These are phyloP conservation scores for Hippocampus comes DNA, from an alignment of 2,113 vertebrate species.

Conservation along the genomic window DNA sequence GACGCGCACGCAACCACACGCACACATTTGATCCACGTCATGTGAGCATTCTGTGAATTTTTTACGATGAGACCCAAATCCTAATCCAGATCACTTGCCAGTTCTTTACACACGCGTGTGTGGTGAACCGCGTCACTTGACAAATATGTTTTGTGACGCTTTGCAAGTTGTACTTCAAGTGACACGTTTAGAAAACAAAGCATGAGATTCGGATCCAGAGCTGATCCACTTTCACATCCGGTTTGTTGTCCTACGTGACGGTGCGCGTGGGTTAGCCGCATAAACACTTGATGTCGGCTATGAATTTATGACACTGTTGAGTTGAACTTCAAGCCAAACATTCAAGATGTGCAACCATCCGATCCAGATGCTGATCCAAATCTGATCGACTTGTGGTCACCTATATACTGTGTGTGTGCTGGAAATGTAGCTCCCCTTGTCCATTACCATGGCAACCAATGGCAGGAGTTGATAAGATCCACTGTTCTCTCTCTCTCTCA, in stretches of 20 bases:
- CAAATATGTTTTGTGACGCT: too few species aligned
- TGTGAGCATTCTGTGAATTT: background rate
- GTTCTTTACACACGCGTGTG: too few species aligned
- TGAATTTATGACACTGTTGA: background rate
- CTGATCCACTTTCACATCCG: background rate
- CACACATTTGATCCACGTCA: slow-evolving; percentile 1
- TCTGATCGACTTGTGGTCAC: background rate
- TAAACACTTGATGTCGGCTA: background rate
- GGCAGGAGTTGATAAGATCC: slow-evolving; percentile 45
- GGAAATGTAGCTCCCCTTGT: slow-evolving; percentile 42
- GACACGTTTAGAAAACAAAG: too few species aligned
- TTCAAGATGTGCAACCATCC: background rate
- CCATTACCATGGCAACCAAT: slow-evolving; percentile 62
- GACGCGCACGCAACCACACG: slow-evolving; percentile 10
- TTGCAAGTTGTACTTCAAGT: background rate
- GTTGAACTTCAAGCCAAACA: background rate
- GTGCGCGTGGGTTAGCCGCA: too few species aligned
- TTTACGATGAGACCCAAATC: background rate
- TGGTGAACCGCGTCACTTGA: too few species aligned
- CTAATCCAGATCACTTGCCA: too few species aligned
- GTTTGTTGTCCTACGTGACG: background rate
- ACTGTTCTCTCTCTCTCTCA: slow-evolving; percentile 33
- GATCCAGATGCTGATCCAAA: background rate
- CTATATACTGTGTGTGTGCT: slow-evolving; percentile 26
- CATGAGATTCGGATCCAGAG: too few species aligned